Evolutionary conservation across 1,140 invertebrate genomes (phyloP).

Genomic region (Philopotamus ludificatus): DNA sequence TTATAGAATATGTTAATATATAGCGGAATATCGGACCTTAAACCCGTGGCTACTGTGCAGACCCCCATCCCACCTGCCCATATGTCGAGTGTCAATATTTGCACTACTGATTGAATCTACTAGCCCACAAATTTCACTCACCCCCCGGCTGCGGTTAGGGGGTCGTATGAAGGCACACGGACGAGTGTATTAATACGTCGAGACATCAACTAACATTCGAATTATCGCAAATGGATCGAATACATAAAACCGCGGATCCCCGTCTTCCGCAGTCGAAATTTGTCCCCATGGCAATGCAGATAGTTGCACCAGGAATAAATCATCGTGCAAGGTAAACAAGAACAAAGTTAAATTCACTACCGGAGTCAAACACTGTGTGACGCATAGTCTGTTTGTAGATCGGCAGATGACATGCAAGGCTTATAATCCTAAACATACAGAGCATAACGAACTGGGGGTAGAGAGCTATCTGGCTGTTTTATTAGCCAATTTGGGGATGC

Average conservation of each 20-base stretch:
- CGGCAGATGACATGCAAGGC: slow-evolving; percentile 26
- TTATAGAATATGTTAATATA: too few species aligned
- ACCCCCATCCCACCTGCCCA: not conserved
- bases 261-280: too few species aligned
- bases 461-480: not conserved
- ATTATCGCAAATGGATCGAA: not conserved
- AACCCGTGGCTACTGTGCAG: slow-evolving; percentile 5
- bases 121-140: not conserved
- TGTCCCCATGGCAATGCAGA: too few species aligned
- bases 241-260: not conserved
- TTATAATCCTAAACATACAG: slow-evolving; percentile 27
- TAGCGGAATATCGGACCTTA: too few species aligned
- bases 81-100: slow-evolving; percentile 33
- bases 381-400: slow-evolving; percentile 18
- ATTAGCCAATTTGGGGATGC: slow-evolving; percentile 11
- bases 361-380: not conserved
- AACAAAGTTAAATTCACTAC: too few species aligned
- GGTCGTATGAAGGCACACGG: not conserved
- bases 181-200: not conserved
- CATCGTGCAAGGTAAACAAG: too few species aligned
- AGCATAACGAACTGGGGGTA: slow-evolving; percentile 4
- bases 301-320: too few species aligned
- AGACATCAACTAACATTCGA: slow-evolving; percentile 1
- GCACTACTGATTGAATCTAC: slow-evolving; percentile 38
- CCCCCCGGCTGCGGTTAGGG: too few species aligned